phyloP scores from a whole-genome alignment of 2,797 vertebrate species.

The Scarus forsteni region DNA sequence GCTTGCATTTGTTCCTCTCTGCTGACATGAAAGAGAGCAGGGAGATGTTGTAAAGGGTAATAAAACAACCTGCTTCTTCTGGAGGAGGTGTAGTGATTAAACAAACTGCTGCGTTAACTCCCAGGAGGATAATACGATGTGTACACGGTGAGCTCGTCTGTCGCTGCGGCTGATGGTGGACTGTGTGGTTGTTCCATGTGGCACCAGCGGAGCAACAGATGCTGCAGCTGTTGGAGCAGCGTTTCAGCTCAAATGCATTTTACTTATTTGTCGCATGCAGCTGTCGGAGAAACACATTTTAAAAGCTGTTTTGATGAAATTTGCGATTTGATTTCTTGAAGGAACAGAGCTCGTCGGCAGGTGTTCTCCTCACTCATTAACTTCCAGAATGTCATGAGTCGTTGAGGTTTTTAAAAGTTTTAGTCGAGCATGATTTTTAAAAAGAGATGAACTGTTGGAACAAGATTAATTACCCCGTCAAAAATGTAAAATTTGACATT shows the following conservation, averaged over 20 bases:
- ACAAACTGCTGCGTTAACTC: constrained; percentile 14
- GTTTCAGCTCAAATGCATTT: constrained; percentile 5
- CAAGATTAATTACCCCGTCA: no score
- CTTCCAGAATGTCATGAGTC: background rate
- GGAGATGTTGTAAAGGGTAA: background rate
- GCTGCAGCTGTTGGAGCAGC: constrained; percentile 32
- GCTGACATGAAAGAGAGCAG: constrained; percentile 3
- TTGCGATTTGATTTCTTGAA: background rate
- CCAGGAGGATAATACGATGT: background rate
- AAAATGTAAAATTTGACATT: no score
- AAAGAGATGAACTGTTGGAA: background rate
- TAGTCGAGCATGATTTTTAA: background rate
- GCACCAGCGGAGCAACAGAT: constrained; percentile 31
- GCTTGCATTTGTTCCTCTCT: constrained; percentile 2
- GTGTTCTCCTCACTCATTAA: background rate
- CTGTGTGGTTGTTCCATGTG: constrained; percentile 17
- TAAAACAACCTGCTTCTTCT: constrained; percentile 15
- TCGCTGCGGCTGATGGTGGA: constrained; percentile 17
- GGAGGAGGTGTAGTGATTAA: constrained; percentile 27
- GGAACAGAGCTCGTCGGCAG: constrained; percentile 3
- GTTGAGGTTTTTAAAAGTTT: background rate
- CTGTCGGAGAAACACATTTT: constrained; percentile 13
- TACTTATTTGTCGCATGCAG: background rate
- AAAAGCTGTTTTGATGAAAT: constrained; percentile 1
- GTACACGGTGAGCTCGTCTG: constrained; percentile 9